Conservation (phyloP, 2,888 invertebrate species). For the Oxytorus armatus region DNA sequence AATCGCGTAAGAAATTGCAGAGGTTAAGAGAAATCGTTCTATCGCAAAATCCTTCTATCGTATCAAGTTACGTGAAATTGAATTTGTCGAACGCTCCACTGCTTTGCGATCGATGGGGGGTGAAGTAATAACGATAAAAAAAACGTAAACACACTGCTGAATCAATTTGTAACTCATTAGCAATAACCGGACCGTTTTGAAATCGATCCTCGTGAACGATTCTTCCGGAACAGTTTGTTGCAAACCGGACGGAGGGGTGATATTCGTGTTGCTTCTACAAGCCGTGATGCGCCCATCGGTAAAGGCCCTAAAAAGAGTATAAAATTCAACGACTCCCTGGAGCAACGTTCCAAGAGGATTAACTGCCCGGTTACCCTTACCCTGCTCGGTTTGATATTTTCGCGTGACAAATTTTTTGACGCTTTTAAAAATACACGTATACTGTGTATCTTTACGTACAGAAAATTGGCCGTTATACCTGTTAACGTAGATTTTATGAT, state of each 20-base stretch:
- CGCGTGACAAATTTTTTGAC: constrained; percentile 69
- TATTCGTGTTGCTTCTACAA: constrained; percentile 42
- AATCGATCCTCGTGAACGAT: constrained; percentile 68
- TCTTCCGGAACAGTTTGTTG: constrained; percentile 19
- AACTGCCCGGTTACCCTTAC: constrained; percentile 23
- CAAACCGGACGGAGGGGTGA: constrained; percentile 15
- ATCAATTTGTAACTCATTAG: constrained; percentile 77
- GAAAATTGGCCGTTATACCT: no score
- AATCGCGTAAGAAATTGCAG: neutral
- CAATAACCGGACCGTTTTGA: constrained; percentile 71
- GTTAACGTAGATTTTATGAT: no score
- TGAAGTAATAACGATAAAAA: constrained; percentile 20
- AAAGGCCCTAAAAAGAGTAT: constrained; percentile 66
- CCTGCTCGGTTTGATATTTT: constrained; percentile 16
- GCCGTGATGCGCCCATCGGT: constrained; percentile 44
- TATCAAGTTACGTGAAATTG: constrained; percentile 52
- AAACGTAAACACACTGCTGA: constrained; percentile 37
- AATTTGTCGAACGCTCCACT: constrained; percentile 43
- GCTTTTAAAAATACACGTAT: no score
- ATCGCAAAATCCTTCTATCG: constrained; percentile 42
- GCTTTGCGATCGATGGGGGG: constrained; percentile 17
- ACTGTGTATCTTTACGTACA: no score
- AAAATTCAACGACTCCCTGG: constrained; percentile 62
- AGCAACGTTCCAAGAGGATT: constrained; percentile 48
- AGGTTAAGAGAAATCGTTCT: neutral